Conservation (phyloP, 2,113 vertebrate genomes). For the Lophotis ruficrista region DNA sequence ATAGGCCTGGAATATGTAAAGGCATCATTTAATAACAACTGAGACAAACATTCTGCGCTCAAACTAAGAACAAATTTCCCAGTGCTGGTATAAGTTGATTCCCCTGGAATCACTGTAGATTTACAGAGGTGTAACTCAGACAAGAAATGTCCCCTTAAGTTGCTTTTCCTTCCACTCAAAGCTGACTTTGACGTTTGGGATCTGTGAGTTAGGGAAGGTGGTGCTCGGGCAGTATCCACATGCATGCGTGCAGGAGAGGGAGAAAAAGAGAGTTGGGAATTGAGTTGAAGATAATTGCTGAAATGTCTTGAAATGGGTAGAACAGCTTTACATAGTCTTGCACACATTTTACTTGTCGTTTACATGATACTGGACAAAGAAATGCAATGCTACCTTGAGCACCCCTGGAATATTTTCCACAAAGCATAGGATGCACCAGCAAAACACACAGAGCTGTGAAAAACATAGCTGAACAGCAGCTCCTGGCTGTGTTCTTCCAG, state of each 20-base stretch:
- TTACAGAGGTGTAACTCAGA: not conserved
- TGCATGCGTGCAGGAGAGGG: rapidly evolving
- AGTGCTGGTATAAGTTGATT: not conserved
- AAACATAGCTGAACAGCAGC: not conserved
- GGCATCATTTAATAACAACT: conserved; percentile 51
- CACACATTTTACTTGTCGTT: not conserved
- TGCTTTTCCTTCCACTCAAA: not conserved
- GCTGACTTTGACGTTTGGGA: not conserved
- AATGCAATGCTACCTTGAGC: not conserved
- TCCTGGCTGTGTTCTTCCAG: not conserved
- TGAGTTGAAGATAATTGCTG: not conserved
- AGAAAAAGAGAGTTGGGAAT: not conserved
- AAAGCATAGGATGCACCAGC: not conserved
- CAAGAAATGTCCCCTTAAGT: not conserved
- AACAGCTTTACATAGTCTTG: not conserved
- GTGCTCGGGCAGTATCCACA: not conserved
- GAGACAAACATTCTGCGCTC: conserved; percentile 9
- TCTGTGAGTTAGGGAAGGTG: not conserved
- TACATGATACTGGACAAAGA: not conserved
- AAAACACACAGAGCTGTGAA: not conserved
- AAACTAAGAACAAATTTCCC: not conserved
- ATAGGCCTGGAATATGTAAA: conserved; percentile 62
- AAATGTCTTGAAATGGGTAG: not conserved
- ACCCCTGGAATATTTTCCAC: not conserved
- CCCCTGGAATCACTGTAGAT: not conserved